Evolutionary conservation across 2,113 vertebrate genomes (phyloP), one percentile per base, ranked within the genome.

Genomic region (Istiophorus platypterus): DNA sequence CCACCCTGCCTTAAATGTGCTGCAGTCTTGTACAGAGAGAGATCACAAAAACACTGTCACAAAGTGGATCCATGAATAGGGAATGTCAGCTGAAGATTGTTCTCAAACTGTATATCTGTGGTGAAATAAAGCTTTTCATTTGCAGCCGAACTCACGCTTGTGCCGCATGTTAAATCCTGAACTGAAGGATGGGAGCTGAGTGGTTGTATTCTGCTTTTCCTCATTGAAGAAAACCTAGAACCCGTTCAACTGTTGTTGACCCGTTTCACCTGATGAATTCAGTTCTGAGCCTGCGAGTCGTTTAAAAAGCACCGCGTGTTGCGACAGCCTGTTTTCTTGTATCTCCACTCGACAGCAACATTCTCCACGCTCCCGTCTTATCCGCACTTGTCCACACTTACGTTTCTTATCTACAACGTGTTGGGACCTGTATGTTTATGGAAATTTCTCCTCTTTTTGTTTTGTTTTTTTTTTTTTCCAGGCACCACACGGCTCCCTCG

Each of bases 401-500:
- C 14, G 2, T 39, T 11, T 71, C 52, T 42, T 37, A 15, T 69
- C 17, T n/a, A 11, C 45, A 52, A 18, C 34, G 3, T 14, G 6
- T 59, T 27, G 14, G 15, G 39, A 73, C 17, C 41, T 72, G 24
- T 45, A 27, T 31, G 1, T 18, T 54, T 20, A 51, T 31, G 0
- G 31, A 10, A 24, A 49, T 7, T 61, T 70, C 2, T 67, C n/a
- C 47, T 72, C 0, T 11, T n/a, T 26, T 9, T 42, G 15, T 69
- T 5, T 9, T 42, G 15, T 69, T 5, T n/a, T n/a, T n/a, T 45
- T 7, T 78, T 66, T 63, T 45, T 6, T 81, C 51, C 93, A 99
- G 98, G 98, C 90, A 99, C 98, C 81, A 99, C 98, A 1, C 96
- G 98, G 85, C 95, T 97, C 86, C 98, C 98, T 85, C 96, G 98